Evolutionary conservation across 92 coral and sea anemone species (phyloP).

Genomic region (Parazoanthus swiftii): DNA sequence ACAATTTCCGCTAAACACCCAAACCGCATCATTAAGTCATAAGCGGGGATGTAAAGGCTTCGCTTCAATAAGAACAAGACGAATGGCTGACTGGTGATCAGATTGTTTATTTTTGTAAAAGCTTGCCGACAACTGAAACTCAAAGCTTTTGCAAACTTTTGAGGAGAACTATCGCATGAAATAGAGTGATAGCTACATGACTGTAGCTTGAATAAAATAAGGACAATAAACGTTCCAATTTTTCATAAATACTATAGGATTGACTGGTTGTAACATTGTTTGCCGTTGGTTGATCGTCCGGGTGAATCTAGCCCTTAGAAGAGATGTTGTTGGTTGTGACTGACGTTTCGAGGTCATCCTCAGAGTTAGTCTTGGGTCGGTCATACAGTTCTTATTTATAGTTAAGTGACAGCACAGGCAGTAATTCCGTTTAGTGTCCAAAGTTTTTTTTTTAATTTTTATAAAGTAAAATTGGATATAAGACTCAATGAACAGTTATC

Average conservation of each 20-base stretch:
- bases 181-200: not conserved
- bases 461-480: not conserved
- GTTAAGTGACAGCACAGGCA: too few species aligned
- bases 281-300: too few species aligned
- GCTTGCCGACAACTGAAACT: conserved; percentile 12
- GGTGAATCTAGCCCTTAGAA: too few species aligned
- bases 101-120: conserved; percentile 21
- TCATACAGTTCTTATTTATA: too few species aligned
- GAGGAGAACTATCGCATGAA: not conserved
- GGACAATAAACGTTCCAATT: not conserved
- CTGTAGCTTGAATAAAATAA: not conserved
- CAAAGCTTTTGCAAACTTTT: not conserved
- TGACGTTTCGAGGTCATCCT: too few species aligned
- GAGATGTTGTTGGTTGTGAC: too few species aligned
- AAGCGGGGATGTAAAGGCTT: not conserved
- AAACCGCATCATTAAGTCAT: conserved; percentile 15
- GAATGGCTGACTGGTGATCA: not conserved
- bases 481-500: not conserved
- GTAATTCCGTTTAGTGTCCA: too few species aligned
- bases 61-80: conserved; percentile 6
- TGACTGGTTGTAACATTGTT: not conserved
- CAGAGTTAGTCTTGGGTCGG: too few species aligned
- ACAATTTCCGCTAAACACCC: conserved; percentile 28
- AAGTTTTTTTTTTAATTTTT: too few species aligned
- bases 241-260: not conserved